Evolutionary conservation across 1,140 invertebrate genomes (phyloP).

Genomic region (Elymnias hypermnestra): DNA sequence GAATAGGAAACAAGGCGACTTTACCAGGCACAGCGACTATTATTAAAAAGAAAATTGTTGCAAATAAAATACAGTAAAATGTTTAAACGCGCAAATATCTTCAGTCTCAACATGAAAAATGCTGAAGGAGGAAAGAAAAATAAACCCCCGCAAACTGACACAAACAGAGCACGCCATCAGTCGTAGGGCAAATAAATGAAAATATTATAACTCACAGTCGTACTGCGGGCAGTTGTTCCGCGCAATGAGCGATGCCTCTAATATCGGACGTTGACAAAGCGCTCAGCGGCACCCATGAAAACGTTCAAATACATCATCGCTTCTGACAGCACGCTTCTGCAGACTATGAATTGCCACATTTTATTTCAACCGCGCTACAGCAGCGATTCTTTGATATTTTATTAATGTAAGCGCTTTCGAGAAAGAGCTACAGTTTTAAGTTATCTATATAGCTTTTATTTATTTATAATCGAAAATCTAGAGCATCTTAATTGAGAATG

Average conservation of each 20-base stretch:
- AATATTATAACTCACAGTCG: conserved; percentile 16
- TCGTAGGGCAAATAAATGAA: conserved; percentile 19
- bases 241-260: conserved; percentile 64
- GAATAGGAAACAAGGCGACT: too few relatives aligned
- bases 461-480: too few relatives aligned
- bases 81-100: too few relatives aligned
- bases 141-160: conserved; percentile 4
- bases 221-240: conserved; percentile 19
- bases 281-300: conserved; percentile 62
- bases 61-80: too few relatives aligned
- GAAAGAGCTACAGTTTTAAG: too few relatives aligned
- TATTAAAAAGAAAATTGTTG: too few relatives aligned
- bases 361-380: conserved; percentile 48
- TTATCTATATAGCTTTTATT: too few relatives aligned
- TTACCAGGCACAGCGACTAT: too few relatives aligned
- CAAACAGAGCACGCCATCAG: conserved; percentile 17
- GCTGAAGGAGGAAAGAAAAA: conserved; percentile 1
- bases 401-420: conserved; percentile 44
- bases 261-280: conserved; percentile 71
- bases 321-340: conserved; percentile 55
- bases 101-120: conserved; percentile 1
- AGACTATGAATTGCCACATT: conserved; percentile 68
- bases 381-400: conserved; percentile 56
- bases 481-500: too few relatives aligned
- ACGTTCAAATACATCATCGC: conserved; percentile 72